These are phyloP conservation scores for Drosophila rubida DNA, from an alignment of 2,888 invertebrate genomes.

Conservation along the genomic window DNA sequence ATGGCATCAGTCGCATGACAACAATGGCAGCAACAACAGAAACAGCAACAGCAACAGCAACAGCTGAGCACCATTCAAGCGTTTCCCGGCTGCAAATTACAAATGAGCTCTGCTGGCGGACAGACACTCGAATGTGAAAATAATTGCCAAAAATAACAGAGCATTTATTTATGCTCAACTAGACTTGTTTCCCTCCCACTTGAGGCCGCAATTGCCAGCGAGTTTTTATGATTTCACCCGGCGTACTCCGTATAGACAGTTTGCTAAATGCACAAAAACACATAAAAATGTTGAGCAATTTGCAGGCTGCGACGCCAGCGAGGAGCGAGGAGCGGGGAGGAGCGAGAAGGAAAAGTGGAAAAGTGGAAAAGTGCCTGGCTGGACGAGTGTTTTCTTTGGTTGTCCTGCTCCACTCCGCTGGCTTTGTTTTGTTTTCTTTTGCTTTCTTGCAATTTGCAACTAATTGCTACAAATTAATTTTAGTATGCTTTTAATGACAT, in stretches of 20 bases:
- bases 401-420: neutral
- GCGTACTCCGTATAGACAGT: constrained; percentile 65
- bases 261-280: constrained; percentile 76
- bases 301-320: constrained; percentile 15
- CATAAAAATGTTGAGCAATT: constrained; percentile 78
- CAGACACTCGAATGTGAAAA: constrained; percentile 77
- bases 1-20: constrained; percentile 69
- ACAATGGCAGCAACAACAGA: constrained; percentile 30
- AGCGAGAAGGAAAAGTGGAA: neutral
- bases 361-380: constrained; percentile 28
- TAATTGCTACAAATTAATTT: constrained; percentile 81
- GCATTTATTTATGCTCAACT: constrained; percentile 76
- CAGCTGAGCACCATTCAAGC: constrained; percentile 52
- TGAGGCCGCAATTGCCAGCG: constrained; percentile 47
- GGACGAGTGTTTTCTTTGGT: constrained; percentile 10
- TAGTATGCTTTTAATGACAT: constrained; percentile 81
- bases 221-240: constrained; percentile 72
- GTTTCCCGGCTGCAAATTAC: constrained; percentile 70
- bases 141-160: constrained; percentile 79
- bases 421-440: constrained; percentile 36
- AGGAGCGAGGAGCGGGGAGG: neutral
- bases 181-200: constrained; percentile 23
- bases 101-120: constrained; percentile 66
- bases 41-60: constrained; percentile 49
- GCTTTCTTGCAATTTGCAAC: constrained; percentile 78